phyloP scores from a whole-genome alignment of 2,797 vertebrate genomes.

The Gymnothorax javanicus region DNA sequence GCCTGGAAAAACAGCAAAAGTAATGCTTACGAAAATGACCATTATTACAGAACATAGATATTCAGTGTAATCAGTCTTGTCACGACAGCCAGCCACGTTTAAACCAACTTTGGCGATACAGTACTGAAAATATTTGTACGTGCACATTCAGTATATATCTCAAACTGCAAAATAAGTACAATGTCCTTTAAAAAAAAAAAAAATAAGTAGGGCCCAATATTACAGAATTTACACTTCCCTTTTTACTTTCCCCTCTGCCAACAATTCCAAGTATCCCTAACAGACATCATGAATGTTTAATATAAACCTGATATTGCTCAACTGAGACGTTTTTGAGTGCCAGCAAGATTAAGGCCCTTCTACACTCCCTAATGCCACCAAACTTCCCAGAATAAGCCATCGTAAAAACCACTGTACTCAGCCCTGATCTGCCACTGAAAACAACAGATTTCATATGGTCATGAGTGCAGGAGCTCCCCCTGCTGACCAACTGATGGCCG shows the following conservation, averaged over 20 bases:
- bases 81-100: background rate
- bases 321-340: background rate
- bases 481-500: too few relatives aligned
- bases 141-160: background rate
- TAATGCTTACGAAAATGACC: background rate
- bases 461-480: too few relatives aligned
- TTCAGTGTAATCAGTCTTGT: background rate
- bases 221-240: background rate
- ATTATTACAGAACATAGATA: background rate
- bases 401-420: background rate
- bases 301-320: background rate
- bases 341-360: background rate
- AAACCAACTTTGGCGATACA: background rate
- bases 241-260: background rate
- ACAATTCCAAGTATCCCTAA: background rate
- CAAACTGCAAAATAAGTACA: background rate
- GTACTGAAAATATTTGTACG: background rate
- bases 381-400: background rate
- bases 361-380: background rate
- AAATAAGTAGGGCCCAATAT: background rate
- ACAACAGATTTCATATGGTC: background rate
- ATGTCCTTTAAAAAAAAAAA: background rate
- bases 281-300: slow-evolving; percentile 2
- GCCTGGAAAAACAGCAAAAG: background rate
- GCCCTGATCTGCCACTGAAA: background rate